Evolutionary conservation across 2,113 vertebrate genomes (phyloP).

Genomic region (Uria lomvia): DNA sequence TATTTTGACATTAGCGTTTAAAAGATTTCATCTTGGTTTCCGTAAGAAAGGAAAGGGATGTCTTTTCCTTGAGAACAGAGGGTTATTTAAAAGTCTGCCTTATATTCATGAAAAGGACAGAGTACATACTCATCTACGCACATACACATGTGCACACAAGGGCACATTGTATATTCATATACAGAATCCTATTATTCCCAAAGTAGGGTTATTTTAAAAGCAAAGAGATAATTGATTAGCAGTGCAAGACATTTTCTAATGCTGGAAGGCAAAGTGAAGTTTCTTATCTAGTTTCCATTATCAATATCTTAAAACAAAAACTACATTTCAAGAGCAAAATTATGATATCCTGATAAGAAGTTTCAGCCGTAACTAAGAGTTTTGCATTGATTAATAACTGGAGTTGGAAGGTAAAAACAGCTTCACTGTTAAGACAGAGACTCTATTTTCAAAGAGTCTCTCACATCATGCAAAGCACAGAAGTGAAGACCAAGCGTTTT

Average conservation of each 20-base stretch:
- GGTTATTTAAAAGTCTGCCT: neutral
- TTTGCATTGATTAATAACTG: slow-evolving; percentile 47
- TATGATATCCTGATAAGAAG: slow-evolving; percentile 56
- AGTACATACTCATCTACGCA: neutral
- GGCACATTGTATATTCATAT: slow-evolving; percentile 2
- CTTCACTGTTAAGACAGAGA: neutral
- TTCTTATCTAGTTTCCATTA: slow-evolving; percentile 58
- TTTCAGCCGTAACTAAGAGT: slow-evolving; percentile 33
- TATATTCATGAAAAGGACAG: neutral
- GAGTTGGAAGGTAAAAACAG: slow-evolving; percentile 9
- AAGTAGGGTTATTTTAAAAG: slow-evolving; percentile 26
- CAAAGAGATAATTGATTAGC: slow-evolving; percentile 60
- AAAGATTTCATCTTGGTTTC: neutral
- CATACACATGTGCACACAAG: neutral
- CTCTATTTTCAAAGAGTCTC: neutral
- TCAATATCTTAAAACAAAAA: slow-evolving; percentile 53
- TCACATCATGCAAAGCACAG: neutral
- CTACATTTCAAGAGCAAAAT: slow-evolving; percentile 32
- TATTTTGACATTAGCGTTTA: neutral
- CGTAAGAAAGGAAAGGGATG: neutral
- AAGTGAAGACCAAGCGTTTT: neutral
- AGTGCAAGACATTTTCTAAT: slow-evolving; percentile 14
- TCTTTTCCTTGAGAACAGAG: neutral
- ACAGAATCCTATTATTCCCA: neutral
- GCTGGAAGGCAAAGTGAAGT: slow-evolving; percentile 58